Conservation (phyloP, 2,113 vertebrate genomes). For the Ia io region DNA sequence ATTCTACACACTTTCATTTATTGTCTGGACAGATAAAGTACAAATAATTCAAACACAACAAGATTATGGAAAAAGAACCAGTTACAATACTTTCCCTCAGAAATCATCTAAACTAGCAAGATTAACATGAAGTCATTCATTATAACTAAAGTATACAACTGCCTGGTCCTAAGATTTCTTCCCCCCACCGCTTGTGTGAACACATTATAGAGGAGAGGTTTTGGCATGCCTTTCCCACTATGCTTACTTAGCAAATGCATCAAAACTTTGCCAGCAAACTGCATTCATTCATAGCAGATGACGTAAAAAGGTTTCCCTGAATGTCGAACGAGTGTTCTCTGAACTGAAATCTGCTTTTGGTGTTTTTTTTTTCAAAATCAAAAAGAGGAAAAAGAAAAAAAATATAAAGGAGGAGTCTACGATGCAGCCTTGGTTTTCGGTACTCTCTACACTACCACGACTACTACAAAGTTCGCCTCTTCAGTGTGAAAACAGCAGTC, state of each 20-base stretch:
- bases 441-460: constrained; percentile 76
- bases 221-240: constrained; percentile 98
- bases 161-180: constrained; percentile 96
- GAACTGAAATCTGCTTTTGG: constrained; percentile 83
- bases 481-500: constrained; percentile 84
- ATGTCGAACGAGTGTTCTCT: constrained; percentile 85
- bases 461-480: constrained; percentile 83
- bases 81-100: constrained; percentile 90
- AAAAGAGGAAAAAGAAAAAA: constrained; percentile 83
- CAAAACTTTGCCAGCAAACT: constrained; percentile 86
- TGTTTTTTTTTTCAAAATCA: constrained; percentile 59
- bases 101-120: constrained; percentile 99
- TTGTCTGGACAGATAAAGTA: constrained; percentile 99
- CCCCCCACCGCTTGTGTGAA: constrained; percentile 92
- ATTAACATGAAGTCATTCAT: constrained; percentile 99
- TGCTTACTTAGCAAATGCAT: constrained; percentile 97
- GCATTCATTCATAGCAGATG: constrained; percentile 88
- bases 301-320: constrained; percentile 85
- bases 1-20: constrained; percentile 99
- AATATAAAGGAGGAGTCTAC: constrained; percentile 69
- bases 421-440: constrained; percentile 83
- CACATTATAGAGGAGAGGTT: constrained; percentile 95
- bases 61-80: constrained; percentile 87
- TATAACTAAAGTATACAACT: constrained; percentile 98
- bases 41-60: constrained; percentile 99